Evolutionary conservation across 2,113 vertebrate genomes (phyloP).

Genomic region (Ariopsis seemanni): DNA sequence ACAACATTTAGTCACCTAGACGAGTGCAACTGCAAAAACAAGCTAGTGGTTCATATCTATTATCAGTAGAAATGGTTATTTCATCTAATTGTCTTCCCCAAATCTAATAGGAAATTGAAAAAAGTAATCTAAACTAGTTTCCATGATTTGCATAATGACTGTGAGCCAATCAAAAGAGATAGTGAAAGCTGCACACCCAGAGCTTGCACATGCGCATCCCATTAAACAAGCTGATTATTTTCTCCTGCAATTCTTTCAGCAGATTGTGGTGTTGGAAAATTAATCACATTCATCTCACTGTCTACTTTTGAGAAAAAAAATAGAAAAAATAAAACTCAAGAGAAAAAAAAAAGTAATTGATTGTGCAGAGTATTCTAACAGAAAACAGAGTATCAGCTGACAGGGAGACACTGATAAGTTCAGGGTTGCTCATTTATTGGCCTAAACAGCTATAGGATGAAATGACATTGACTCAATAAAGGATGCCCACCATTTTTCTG

Average conservation of each 20-base stretch:
- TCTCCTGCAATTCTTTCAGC: constrained; percentile 50
- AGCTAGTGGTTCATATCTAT: constrained; percentile 63
- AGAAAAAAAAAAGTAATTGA: constrained; percentile 60
- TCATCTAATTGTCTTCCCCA: constrained; percentile 58
- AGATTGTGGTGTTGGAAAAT: constrained; percentile 66
- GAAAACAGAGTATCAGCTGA: constrained; percentile 12
- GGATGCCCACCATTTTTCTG: not conserved
- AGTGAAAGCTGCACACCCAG: constrained; percentile 46
- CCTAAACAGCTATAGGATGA: not conserved
- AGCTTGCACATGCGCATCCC: constrained; percentile 37
- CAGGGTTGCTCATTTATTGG: constrained; percentile 46
- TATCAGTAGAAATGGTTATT: constrained; percentile 65
- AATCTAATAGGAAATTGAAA: constrained; percentile 67
- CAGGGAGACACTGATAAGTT: constrained; percentile 38
- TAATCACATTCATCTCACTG: constrained; percentile 71
- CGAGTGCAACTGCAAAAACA: not conserved
- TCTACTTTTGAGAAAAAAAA: constrained; percentile 62
- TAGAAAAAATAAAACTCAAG: constrained; percentile 34
- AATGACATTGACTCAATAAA: not conserved
- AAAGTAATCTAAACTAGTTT: constrained; percentile 66
- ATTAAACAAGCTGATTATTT: constrained; percentile 60
- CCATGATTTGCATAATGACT: constrained; percentile 66
- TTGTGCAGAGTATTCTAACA: constrained; percentile 62
- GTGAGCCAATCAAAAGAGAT: constrained; percentile 64
- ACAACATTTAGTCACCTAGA: not conserved